phyloP scores from a whole-genome alignment of 2,888 invertebrate species.

The Amphipoea oculea region DNA sequence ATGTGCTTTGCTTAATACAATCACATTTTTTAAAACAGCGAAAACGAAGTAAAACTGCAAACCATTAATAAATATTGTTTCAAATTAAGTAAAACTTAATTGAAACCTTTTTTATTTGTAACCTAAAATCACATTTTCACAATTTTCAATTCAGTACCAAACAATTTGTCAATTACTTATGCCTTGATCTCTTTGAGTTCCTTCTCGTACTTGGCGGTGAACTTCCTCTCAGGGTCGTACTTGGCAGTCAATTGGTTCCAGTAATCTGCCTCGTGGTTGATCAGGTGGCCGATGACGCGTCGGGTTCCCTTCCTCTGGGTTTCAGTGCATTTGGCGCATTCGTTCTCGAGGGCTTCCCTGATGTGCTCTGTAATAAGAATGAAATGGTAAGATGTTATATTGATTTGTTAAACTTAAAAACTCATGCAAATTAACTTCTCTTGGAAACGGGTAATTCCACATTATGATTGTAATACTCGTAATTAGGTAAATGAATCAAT shows the following conservation, averaged over 20 bases:
- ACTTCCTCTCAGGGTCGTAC: conserved; percentile 81
- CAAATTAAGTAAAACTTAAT: background rate
- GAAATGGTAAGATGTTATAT: background rate
- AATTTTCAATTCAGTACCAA: conserved; percentile 13
- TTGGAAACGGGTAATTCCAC: no score
- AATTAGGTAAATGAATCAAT: no score
- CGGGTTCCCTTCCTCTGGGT: conserved; percentile 72
- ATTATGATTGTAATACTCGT: no score
- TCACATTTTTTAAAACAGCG: conserved; percentile 2
- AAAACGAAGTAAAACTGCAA: conserved; percentile 16
- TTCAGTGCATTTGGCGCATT: conserved; percentile 75
- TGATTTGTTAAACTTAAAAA: background rate
- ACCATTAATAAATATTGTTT: background rate
- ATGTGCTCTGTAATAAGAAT: conserved; percentile 73
- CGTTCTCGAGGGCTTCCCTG: conserved; percentile 76
- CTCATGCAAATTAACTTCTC: background rate
- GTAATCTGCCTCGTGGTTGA: conserved; percentile 76
- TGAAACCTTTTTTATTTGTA: conserved; percentile 18
- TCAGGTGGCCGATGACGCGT: conserved; percentile 74
- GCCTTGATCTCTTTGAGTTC: conserved; percentile 72
- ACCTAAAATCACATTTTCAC: conserved; percentile 23
- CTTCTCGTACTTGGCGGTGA: conserved; percentile 77
- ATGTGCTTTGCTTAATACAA: no score
- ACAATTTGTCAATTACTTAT: conserved; percentile 31
- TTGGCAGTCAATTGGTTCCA: conserved; percentile 80